phyloP scores from a whole-genome alignment of 2,113 vertebrate species.

The Gymnarchus niloticus region DNA sequence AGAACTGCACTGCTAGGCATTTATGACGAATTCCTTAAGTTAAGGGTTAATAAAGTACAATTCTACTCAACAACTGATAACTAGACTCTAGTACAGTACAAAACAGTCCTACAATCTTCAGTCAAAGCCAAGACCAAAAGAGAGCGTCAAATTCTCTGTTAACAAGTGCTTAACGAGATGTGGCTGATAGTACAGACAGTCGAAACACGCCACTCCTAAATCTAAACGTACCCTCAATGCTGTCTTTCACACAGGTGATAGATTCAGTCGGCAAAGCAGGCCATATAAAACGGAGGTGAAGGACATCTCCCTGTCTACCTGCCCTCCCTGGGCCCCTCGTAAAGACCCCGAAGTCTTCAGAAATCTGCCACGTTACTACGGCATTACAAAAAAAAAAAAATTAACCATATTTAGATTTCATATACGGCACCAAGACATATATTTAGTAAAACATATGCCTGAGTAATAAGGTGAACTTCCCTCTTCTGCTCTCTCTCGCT shows the following conservation, averaged over 20 bases:
- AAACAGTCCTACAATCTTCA: neutral
- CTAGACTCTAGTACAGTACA: neutral
- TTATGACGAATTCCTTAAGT: neutral
- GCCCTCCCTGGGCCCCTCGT: too few species aligned
- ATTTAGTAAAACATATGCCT: neutral
- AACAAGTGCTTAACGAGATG: neutral
- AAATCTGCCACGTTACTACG: neutral
- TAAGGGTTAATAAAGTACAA: neutral
- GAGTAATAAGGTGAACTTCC: neutral
- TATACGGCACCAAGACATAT: neutral
- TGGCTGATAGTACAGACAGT: neutral
- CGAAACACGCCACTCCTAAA: neutral
- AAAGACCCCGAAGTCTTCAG: neutral
- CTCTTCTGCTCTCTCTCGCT: neutral
- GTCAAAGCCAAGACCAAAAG: neutral
- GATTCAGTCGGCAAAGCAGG: neutral
- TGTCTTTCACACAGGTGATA: neutral
- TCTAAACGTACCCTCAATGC: neutral
- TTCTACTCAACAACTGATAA: neutral
- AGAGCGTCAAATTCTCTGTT: neutral
- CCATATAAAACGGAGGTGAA: neutral
- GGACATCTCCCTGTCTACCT: too few species aligned
- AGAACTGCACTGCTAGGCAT: neutral
- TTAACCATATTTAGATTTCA: neutral
- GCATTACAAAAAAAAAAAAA: neutral